Evolutionary conservation across 37 sponge, comb jelly and placozoan species (phyloP).

Genomic region (Corticium candelabrum): DNA sequence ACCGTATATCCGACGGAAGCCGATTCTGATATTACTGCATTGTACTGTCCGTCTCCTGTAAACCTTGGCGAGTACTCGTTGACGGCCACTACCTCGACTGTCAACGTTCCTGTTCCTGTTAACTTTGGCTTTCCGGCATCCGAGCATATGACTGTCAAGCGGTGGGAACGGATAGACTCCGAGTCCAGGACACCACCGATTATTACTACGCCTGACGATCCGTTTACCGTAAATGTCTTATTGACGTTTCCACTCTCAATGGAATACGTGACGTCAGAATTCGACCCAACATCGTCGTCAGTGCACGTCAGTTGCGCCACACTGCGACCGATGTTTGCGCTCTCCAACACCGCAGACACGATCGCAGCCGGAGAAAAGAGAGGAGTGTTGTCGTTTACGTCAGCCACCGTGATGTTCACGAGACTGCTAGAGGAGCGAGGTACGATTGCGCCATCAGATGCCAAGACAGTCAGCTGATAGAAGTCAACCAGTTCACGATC

Average conservation of each 20-base stretch:
- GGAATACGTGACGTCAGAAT: conserved; percentile 20
- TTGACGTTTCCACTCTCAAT: neutral
- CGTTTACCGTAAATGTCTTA: neutral
- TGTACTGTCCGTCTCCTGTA: neutral
- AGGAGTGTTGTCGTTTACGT: conserved; percentile 64
- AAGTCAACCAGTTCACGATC: conserved; percentile 2
- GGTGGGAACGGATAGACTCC: neutral
- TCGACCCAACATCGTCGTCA: conserved; percentile 36
- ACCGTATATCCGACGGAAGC: neutral
- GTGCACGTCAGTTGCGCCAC: conserved; percentile 36
- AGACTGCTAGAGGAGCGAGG: neutral
- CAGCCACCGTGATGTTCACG: neutral
- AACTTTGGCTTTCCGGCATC: neutral
- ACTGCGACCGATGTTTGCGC: conserved; percentile 1
- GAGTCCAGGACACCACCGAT: neutral
- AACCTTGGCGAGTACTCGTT: neutral
- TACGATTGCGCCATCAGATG: neutral
- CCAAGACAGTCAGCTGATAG: neutral
- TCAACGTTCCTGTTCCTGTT: neutral
- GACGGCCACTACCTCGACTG: neutral
- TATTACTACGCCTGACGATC: neutral
- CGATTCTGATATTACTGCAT: neutral
- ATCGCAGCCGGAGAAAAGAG: conserved; percentile 10
- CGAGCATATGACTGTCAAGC: neutral
- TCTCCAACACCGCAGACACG: conserved; percentile 20